These are phyloP conservation scores for Cichlasoma orientale DNA, from an alignment of 2,797 vertebrate species.

Conservation along the genomic window DNA sequence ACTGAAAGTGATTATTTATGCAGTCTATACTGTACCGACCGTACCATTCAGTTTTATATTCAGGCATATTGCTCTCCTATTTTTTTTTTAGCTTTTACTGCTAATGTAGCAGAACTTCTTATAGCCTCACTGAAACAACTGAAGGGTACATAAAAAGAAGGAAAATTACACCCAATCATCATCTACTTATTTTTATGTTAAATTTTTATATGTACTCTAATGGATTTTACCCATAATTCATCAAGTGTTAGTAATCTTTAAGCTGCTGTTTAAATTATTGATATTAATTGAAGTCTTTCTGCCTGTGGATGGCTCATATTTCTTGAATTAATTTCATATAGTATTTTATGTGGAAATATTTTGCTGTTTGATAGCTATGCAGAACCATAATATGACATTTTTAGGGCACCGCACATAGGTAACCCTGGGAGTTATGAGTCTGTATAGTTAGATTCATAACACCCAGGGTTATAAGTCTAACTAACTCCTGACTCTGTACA, in stretches of 20 bases:
- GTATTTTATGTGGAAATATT: not conserved
- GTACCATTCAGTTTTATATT: conserved; percentile 15
- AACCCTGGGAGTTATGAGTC: not conserved
- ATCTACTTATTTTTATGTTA: not conserved
- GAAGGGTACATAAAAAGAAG: not conserved
- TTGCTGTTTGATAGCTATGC: not conserved
- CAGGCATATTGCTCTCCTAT: not conserved
- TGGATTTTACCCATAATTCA: not conserved
- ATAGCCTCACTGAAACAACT: not conserved
- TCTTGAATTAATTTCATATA: not conserved
- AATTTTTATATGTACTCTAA: not conserved
- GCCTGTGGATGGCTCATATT: not conserved
- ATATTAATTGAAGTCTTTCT: not conserved
- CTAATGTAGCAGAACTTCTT: not conserved
- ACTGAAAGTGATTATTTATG: conserved; percentile 17
- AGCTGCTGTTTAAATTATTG: not conserved
- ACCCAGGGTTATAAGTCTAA: not conserved
- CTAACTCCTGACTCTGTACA: not conserved
- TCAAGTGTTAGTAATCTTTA: not conserved
- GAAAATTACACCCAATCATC: not conserved
- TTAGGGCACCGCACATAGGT: not conserved
- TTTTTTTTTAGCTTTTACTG: not conserved
- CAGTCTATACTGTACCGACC: conserved; percentile 1
- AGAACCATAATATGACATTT: not conserved
- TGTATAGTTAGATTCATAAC: not conserved